phyloP scores from a whole-genome alignment of 1,140 invertebrate genomes.

The Luehdorfia chinensis region DNA sequence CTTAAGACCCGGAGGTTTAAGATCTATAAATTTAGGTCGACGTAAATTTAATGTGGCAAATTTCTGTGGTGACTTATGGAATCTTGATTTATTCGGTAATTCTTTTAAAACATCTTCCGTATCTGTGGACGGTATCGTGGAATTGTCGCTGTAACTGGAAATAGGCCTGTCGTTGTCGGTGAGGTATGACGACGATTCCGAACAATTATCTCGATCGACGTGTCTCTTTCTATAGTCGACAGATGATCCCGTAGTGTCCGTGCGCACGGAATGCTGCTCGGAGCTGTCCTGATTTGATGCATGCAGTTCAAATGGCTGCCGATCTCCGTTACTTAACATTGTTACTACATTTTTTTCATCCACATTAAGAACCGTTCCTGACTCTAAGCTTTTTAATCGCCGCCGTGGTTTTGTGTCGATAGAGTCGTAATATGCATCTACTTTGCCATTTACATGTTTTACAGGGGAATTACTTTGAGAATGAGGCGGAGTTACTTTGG shows the following conservation, averaged over 20 bases:
- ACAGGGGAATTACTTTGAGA: conserved; percentile 60
- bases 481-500: conserved; percentile 64
- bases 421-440: conserved; percentile 71
- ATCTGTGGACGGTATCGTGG: conserved; percentile 71
- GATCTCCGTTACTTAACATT: conserved; percentile 64
- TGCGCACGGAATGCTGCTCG: conserved; percentile 67
- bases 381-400: conserved; percentile 60
- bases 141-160: conserved; percentile 73
- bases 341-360: conserved; percentile 52
- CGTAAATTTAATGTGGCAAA: conserved; percentile 70
- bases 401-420: conserved; percentile 69
- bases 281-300: conserved; percentile 49
- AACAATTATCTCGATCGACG: conserved; percentile 70
- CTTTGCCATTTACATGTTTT: conserved; percentile 49
- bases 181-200: conserved; percentile 68
- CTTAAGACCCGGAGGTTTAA: conserved; percentile 45
- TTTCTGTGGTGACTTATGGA: conserved; percentile 72
- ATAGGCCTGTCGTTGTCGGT: conserved; percentile 71
- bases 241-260: conserved; percentile 60
- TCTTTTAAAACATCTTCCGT: conserved; percentile 72
- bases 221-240: conserved; percentile 64
- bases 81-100: conserved; percentile 69
- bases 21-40: conserved; percentile 72
- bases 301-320: conserved; percentile 49
- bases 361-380: conserved; percentile 40